A percentile compares a stretch with the other conserved stretches of the same genome.
These are phyloP conservation scores for Epicampocera succincta DNA, from an alignment of 2,888 invertebrate species.

Conservation along the genomic window DNA sequence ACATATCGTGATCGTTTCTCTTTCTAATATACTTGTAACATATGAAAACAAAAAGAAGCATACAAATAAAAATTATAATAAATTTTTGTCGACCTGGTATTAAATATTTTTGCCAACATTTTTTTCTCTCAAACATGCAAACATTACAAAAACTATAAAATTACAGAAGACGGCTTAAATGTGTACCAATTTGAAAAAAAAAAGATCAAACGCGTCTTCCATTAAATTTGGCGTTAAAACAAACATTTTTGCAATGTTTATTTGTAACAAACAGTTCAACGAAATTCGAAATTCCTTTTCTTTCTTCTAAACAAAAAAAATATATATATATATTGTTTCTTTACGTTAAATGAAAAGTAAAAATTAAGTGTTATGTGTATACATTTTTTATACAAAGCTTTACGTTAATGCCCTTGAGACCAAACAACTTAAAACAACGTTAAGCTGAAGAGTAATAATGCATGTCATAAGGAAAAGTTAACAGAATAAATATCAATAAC, in stretches of 20 bases:
- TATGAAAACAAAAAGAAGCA: slow-evolving; percentile 41
- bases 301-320: slow-evolving; percentile 1
- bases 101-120: slow-evolving; percentile 50
- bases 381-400: slow-evolving; percentile 33
- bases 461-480: slow-evolving; percentile 1
- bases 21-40: slow-evolving; percentile 46
- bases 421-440: slow-evolving; percentile 42
- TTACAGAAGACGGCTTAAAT: slow-evolving; percentile 5
- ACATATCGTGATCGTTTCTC: slow-evolving; percentile 28
- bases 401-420: slow-evolving; percentile 29
- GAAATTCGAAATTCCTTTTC: slow-evolving; percentile 30
- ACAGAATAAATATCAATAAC: slow-evolving; percentile 23
- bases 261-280: slow-evolving; percentile 44
- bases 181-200: background rate
- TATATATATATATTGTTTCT: too few relatives aligned
- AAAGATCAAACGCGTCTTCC: background rate
- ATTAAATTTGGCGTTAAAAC: slow-evolving; percentile 13
- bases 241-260: slow-evolving; percentile 48
- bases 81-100: slow-evolving; percentile 34
- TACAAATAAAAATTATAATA: slow-evolving; percentile 45
- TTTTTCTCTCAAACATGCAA: slow-evolving; percentile 48
- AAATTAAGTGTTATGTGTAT: background rate
- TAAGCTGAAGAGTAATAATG: background rate
- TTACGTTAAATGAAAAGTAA: slow-evolving; percentile 36
- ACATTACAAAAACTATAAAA: slow-evolving; percentile 52